Evolutionary conservation across 2,888 invertebrate species (phyloP).

Genomic region (Parnassius orleans): DNA sequence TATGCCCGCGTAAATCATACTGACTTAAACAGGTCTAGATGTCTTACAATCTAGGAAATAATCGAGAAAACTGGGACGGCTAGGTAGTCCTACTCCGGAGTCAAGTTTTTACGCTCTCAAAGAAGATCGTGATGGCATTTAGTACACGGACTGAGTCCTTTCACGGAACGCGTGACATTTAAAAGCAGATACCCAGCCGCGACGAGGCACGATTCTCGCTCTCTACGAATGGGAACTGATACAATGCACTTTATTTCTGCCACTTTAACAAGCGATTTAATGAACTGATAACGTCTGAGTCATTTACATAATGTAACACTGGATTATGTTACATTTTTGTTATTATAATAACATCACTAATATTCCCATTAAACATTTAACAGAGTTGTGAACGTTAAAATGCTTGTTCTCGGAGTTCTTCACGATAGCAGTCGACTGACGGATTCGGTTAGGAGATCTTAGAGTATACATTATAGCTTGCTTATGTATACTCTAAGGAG

Average conservation of each 20-base stretch:
- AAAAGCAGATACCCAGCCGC: slow-evolving; percentile 42
- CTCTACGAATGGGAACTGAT: slow-evolving; percentile 28
- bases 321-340: no score
- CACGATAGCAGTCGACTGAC: no score
- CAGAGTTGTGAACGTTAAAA: no score
- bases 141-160: slow-evolving; percentile 55
- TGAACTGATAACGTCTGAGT: slow-evolving; percentile 8
- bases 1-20: no score
- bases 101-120: slow-evolving; percentile 51
- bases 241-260: slow-evolving; percentile 23
- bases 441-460: no score
- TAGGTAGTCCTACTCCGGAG: slow-evolving; percentile 11
- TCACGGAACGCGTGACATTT: slow-evolving; percentile 66
- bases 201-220: slow-evolving; percentile 36
- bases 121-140: slow-evolving; percentile 67
- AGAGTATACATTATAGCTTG: no score
- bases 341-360: no score
- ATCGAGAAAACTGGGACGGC: slow-evolving; percentile 20
- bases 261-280: slow-evolving; percentile 9
- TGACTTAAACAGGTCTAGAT: no score
- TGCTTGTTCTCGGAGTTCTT: no score
- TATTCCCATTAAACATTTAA: no score
- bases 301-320: slow-evolving; percentile 7
- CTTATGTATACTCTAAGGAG: no score
- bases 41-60: slow-evolving; percentile 2